A percentile compares a stretch with the other conserved stretches of the same genome.
phyloP scores from a whole-genome alignment of 2,113 vertebrate genomes.

The Rhagologus leucostigma region DNA sequence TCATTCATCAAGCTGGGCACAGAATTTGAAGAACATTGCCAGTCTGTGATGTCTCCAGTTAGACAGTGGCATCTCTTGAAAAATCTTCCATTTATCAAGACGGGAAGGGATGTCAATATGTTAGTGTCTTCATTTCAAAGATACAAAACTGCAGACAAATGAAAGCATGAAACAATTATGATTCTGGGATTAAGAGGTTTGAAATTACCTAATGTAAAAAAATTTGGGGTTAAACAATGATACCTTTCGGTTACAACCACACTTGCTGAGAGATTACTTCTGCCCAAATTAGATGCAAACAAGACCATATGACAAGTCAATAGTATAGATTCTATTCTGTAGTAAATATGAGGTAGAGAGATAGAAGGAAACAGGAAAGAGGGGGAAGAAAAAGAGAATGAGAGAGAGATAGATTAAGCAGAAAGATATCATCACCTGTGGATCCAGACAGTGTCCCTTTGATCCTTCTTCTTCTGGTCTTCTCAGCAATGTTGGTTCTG shows the following conservation, averaged over 20 bases:
- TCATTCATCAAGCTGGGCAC: neutral
- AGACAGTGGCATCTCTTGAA: neutral
- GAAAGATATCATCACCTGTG: neutral
- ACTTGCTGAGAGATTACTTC: neutral
- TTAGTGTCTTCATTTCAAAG: neutral
- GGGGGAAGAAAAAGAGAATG: neutral
- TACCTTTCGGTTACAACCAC: rapidly evolving
- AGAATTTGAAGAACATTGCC: neutral
- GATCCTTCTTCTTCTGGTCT: neutral
- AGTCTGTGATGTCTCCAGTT: neutral
- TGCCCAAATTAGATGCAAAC: neutral
- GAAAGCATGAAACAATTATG: neutral
- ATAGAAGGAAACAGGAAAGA: neutral
- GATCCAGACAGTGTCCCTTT: neutral
- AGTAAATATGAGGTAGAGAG: neutral
- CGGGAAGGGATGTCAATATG: neutral
- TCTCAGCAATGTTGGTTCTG: neutral
- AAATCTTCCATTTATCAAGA: neutral
- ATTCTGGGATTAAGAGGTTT: neutral
- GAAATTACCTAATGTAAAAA: neutral
- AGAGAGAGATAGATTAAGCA: neutral
- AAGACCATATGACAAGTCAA: neutral
- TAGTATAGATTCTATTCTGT: neutral
- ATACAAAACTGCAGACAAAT: neutral
- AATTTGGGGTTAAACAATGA: neutral